Evolutionary conservation across 2,113 vertebrate species (phyloP).

Genomic region (Morone saxatilis): DNA sequence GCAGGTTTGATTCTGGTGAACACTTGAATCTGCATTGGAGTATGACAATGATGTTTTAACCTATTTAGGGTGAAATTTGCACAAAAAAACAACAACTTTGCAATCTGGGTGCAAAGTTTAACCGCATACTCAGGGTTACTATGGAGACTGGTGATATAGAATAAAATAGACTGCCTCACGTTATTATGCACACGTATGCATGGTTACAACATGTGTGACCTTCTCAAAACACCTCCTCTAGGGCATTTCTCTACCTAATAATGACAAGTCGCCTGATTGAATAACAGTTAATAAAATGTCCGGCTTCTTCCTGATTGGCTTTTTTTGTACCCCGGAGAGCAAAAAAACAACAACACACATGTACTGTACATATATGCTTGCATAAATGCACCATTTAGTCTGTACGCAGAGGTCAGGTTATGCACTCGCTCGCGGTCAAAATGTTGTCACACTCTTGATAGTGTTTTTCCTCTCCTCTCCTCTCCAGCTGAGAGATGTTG

Average conservation of each 20-base stretch:
- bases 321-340: not conserved
- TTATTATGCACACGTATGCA: not conserved
- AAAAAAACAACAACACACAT: not conserved
- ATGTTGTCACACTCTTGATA: not conserved
- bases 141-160: not conserved
- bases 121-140: not conserved
- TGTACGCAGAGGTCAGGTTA: slow-evolving; percentile 16
- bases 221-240: not conserved
- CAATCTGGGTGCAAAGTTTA: slow-evolving; percentile 14
- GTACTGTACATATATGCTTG: not conserved
- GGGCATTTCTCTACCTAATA: not conserved
- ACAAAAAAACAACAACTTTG: not conserved
- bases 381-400: not conserved
- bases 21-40: not conserved
- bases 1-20: not conserved
- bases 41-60: not conserved
- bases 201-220: slow-evolving; percentile 11
- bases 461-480: not conserved
- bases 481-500: slow-evolving; percentile 39
- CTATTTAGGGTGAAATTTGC: not conserved
- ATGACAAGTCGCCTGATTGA: not conserved
- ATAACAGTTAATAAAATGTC: not conserved
- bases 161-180: not conserved
- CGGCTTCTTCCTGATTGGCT: not conserved
- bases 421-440: not conserved